Evolutionary conservation across 2,888 invertebrate species (phyloP).

Genomic region (Oscheius myriophilus): DNA sequence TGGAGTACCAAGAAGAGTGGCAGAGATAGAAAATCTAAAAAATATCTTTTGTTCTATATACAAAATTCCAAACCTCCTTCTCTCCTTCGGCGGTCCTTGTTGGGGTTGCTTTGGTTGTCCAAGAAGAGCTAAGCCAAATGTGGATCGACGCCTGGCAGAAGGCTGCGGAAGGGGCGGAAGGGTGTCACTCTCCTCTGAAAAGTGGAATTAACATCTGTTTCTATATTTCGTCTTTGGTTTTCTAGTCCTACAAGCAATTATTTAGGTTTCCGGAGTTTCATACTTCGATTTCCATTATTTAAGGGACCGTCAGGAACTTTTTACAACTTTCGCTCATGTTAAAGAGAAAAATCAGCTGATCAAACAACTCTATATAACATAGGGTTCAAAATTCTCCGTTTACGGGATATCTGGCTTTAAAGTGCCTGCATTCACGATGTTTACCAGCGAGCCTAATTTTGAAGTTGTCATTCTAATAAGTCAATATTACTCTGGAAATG

Average conservation of each 20-base stretch:
- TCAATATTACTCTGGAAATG: no score
- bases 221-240: not conserved
- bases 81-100: conserved; percentile 6
- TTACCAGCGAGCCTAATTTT: no score
- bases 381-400: no score
- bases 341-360: no score
- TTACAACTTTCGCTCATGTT: no score
- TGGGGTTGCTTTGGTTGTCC: conserved; percentile 12
- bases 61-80: not conserved
- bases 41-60: not conserved
- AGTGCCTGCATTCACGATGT: no score
- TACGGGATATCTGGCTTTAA: no score
- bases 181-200: conserved; percentile 22
- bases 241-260: no score
- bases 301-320: no score
- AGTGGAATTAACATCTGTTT: not conserved
- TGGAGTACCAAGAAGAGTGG: conserved; percentile 16
- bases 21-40: conserved; percentile 14
- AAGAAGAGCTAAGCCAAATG: conserved; percentile 3
- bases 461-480: no score
- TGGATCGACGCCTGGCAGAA: conserved; percentile 7
- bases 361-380: no score
- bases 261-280: not conserved
- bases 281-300: not conserved
- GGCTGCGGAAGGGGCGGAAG: conserved; percentile 12